Base-by-base conservation (phyloP, 1,140 invertebrate species). In the Heliconius nattereri region DNA sequence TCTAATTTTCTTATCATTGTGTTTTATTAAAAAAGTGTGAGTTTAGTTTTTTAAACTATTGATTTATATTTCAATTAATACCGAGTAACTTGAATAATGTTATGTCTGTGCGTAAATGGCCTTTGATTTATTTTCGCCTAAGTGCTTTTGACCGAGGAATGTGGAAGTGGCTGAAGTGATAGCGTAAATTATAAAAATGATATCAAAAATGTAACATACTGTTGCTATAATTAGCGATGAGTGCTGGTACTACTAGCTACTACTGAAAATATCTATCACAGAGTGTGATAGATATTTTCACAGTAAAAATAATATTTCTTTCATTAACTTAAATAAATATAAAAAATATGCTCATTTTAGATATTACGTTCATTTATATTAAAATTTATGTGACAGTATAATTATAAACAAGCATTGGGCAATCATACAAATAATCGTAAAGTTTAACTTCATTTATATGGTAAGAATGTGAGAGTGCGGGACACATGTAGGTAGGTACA, bases 81-180 rank as follows among this genome's bases (percentile, higher is more conserved):
- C 26, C 16, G 9, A 26, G 26, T 66, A 66, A 66, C 11, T 29
- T 66, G 60, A 29, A 66, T 66, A 66, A 29, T 29, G 60, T 66
- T 66, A 54, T 76, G 37, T 79, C 76, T 80, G 83, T 75, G 73
- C 76, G 73, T 83, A 79, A 54, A 79, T 77, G 20, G 78, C 19
- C 45, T 82, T 76, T 79, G 75, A 83, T 76, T 81, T 75, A 76
- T 66, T 66, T 66, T 66, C 23, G 60, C 26, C 60, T 83, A 81
- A 83, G 76, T 76, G 73, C 80, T 77, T 82, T 83, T 84, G 79
- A 82, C 74, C 35, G 78, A 73, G 81, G 76, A 81, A 85, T 84
- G 81, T 84, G 73, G 81, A 84, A 85, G 37, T 76, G 60, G 57
- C 26, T n/a, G 23, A 11, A 29, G 23, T 3, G 26, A 66, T 66